Evolutionary conservation across 2,797 vertebrate genomes (phyloP).

Genomic region (Clarias fuscus): DNA sequence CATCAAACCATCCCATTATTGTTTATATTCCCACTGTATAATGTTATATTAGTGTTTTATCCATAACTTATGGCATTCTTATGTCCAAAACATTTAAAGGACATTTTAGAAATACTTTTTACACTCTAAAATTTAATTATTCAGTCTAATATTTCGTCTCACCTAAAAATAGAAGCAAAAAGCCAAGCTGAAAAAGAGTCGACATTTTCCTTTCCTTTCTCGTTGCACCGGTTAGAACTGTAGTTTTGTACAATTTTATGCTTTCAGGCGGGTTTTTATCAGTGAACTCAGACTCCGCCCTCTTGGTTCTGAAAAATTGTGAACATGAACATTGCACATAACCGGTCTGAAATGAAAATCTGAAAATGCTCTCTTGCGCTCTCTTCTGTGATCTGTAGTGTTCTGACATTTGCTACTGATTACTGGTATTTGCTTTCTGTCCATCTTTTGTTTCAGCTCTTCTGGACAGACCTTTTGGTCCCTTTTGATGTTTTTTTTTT

Average conservation of each 20-base stretch:
- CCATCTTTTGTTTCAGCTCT: background rate
- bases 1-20: background rate
- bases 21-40: background rate
- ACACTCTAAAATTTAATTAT: too few species aligned
- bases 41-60: background rate
- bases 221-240: background rate
- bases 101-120: too few species aligned
- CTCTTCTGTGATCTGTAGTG: background rate
- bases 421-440: background rate
- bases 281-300: background rate
- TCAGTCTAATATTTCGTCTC: background rate
- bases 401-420: background rate
- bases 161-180: constrained; percentile 43
- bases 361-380: too few species aligned
- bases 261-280: too few species aligned
- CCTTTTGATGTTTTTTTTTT: too few species aligned
- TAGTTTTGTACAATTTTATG: background rate
- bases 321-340: too few species aligned
- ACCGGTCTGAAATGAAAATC: background rate
- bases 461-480: background rate
- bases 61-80: background rate
- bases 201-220: constrained; percentile 1
- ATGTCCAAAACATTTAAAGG: too few species aligned
- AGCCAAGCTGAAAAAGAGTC: constrained; percentile 24
- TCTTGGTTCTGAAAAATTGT: background rate